These are phyloP conservation scores for Melanotaenia maccullochi DNA, from an alignment of 2,797 vertebrate genomes.

Conservation along the genomic window DNA sequence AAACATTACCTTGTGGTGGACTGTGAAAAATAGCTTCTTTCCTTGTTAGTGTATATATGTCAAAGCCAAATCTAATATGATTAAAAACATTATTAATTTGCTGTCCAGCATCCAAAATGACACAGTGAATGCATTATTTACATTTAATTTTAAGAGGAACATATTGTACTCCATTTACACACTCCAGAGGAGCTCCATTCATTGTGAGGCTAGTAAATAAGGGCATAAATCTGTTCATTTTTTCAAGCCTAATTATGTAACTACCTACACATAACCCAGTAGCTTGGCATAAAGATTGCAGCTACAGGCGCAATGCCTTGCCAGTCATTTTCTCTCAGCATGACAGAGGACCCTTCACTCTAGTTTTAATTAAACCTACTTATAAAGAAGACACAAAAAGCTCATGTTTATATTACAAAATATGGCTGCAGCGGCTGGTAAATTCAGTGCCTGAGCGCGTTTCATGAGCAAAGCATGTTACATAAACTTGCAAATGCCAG, in stretches of 20 bases:
- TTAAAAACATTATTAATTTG: neutral
- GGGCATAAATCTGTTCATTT: slow-evolving; percentile 12
- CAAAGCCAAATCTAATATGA: neutral
- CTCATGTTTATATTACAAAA: slow-evolving; percentile 46
- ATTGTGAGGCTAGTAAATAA: slow-evolving; percentile 34
- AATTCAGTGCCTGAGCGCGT: slow-evolving; percentile 20
- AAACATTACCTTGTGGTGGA: neutral
- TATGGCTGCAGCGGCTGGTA: slow-evolving; percentile 45
- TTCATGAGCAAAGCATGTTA: slow-evolving; percentile 68
- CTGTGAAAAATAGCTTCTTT: neutral
- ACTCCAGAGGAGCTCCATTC: neutral
- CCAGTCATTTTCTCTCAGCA: slow-evolving; percentile 32
- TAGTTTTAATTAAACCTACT: slow-evolving; percentile 4
- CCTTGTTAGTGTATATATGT: neutral
- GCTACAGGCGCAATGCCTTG: slow-evolving; percentile 26
- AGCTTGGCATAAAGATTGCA: slow-evolving; percentile 35
- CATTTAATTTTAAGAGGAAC: slow-evolving; percentile 12
- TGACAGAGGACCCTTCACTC: slow-evolving; percentile 21
- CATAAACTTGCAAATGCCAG: slow-evolving; percentile 75
- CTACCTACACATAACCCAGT: slow-evolving; percentile 32
- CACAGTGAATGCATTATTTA: neutral
- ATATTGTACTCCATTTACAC: neutral
- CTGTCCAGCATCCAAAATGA: neutral
- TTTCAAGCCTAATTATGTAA: slow-evolving; percentile 67
- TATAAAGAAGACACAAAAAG: slow-evolving; percentile 18